Percentiles rank a stretch among this genome's conserved stretches.
These are phyloP conservation scores for Bradysia coprophila DNA, from an alignment of 1,140 invertebrate species.

Conservation along the genomic window DNA sequence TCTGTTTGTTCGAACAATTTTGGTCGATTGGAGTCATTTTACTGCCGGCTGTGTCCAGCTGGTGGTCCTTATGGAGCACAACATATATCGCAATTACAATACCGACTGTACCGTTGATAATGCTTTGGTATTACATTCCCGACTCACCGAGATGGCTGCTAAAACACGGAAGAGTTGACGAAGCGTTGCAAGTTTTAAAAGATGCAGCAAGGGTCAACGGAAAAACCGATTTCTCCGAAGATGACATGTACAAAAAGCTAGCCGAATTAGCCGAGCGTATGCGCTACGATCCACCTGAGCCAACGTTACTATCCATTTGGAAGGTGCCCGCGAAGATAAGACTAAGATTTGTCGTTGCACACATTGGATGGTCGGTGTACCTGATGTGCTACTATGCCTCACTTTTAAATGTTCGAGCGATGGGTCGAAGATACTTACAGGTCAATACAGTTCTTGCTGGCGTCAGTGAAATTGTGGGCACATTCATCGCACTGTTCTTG, in stretches of 20 bases:
- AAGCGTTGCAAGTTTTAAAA: slow-evolving; percentile 17
- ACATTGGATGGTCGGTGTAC: slow-evolving; percentile 19
- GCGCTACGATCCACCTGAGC: slow-evolving; percentile 9
- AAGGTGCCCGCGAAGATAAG: slow-evolving; percentile 13
- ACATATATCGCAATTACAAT: slow-evolving; percentile 25
- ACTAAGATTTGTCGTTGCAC: slow-evolving; percentile 16
- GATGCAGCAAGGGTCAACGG: slow-evolving; percentile 21
- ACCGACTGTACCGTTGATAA: slow-evolving; percentile 19
- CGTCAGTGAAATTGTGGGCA: slow-evolving; percentile 17
- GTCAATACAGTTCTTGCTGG: slow-evolving; percentile 20
- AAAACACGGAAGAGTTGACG: slow-evolving; percentile 12
- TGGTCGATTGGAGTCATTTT: slow-evolving; percentile 25
- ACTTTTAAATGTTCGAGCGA: slow-evolving; percentile 23
- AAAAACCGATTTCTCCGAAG: slow-evolving; percentile 13
- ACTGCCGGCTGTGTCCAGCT: slow-evolving; percentile 19
- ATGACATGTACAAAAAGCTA: too few relatives aligned
- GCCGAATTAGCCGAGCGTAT: neutral
- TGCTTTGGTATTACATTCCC: slow-evolving; percentile 22
- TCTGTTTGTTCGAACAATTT: slow-evolving; percentile 25
- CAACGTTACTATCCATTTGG: slow-evolving; percentile 18
- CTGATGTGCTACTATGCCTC: slow-evolving; percentile 25
- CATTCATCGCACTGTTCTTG: slow-evolving; percentile 18
- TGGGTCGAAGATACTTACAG: slow-evolving; percentile 21
- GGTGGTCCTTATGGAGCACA: slow-evolving; percentile 13
- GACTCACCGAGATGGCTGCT: slow-evolving; percentile 26